phyloP scores from a whole-genome alignment of 2,113 vertebrate genomes.

The Anolis sagrei region DNA sequence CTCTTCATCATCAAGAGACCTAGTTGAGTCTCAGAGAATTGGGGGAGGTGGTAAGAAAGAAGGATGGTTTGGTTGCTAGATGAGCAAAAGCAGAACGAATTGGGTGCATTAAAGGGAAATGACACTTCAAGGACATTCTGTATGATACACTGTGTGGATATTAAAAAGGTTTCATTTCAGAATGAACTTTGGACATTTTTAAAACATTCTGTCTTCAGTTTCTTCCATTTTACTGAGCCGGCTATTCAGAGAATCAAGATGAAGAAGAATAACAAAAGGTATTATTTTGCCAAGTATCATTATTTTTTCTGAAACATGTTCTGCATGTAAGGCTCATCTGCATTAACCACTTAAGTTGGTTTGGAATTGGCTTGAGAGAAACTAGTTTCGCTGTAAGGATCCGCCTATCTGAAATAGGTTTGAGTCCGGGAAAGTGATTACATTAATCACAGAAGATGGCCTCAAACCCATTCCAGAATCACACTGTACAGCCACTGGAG shows the following conservation, averaged over 20 bases:
- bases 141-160: accelerated
- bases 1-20: neutral
- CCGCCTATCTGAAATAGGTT: too few relatives aligned
- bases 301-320: too few relatives aligned
- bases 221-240: neutral
- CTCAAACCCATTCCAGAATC: too few relatives aligned
- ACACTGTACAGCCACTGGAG: too few relatives aligned
- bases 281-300: too few relatives aligned
- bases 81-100: neutral
- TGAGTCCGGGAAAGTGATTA: too few relatives aligned
- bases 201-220: neutral
- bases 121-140: conserved; percentile 44
- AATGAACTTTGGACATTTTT: neutral
- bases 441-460: too few relatives aligned
- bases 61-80: conserved; percentile 6
- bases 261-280: neutral
- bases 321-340: too few relatives aligned
- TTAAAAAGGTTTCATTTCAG: neutral
- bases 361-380: too few relatives aligned
- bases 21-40: conserved; percentile 15
- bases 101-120: neutral
- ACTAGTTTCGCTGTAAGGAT: too few relatives aligned
- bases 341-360: too few relatives aligned
- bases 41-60: neutral
- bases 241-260: accelerated